Conservation (phyloP, 2,113 vertebrate species). For the Plestiodon gilberti region DNA sequence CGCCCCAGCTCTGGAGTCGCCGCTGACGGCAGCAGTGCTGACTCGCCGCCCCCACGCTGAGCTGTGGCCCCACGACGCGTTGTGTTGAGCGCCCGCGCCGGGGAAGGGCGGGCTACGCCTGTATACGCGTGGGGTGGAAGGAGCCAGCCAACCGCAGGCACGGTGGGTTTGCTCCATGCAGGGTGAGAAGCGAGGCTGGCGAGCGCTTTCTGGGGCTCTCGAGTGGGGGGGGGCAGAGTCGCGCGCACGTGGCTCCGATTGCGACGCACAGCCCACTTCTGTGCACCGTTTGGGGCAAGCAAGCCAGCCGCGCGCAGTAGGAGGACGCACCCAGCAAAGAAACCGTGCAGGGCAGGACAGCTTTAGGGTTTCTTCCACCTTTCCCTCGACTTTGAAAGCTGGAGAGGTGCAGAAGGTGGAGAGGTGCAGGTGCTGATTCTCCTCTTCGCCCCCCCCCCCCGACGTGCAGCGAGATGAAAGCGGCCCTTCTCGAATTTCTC, state of each 20-base stretch:
- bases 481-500: background rate
- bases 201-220: background rate
- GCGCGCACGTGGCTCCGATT: background rate
- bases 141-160: background rate
- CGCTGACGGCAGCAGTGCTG: background rate
- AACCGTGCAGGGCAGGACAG: too few species aligned
- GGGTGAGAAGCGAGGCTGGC: background rate
- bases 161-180: background rate
- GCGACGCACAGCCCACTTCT: too few species aligned
- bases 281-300: too few species aligned
- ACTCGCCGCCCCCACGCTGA: background rate
- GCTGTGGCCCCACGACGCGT: too few species aligned
- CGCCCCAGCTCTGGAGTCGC: background rate
- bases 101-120: background rate
- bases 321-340: background rate
- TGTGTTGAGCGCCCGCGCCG: background rate
- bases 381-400: background rate
- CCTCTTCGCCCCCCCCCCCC: too few species aligned
- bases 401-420: background rate
- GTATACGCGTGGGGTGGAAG: background rate
- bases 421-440: background rate
- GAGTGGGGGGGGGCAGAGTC: too few species aligned
- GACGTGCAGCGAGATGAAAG: background rate
- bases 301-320: background rate
- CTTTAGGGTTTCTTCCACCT: background rate